Percentiles rank a stretch among this genome's conserved stretches.
Evolutionary conservation across 2,888 invertebrate species (phyloP).

Genomic region (Drosophila affinis): DNA sequence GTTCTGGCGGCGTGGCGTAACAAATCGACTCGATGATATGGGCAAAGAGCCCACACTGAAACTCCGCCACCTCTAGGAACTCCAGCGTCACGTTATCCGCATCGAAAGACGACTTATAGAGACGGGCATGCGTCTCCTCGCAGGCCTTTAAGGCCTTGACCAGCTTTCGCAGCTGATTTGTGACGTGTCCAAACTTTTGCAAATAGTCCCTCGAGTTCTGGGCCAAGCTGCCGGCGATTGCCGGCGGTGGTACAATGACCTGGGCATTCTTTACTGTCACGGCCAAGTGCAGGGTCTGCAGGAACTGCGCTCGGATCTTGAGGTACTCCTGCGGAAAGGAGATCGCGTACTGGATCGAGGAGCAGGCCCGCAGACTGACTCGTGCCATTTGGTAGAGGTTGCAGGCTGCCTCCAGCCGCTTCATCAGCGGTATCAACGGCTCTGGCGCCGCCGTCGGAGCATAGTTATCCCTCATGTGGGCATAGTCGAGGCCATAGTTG

Average conservation of each 20-base stretch:
- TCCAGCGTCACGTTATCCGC: slow-evolving; percentile 91
- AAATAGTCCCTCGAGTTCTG: slow-evolving; percentile 91
- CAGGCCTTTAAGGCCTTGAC: slow-evolving; percentile 88
- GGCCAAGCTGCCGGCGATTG: slow-evolving; percentile 93
- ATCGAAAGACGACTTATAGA: slow-evolving; percentile 93
- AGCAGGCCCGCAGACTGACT: slow-evolving; percentile 84
- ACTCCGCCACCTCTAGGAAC: slow-evolving; percentile 87
- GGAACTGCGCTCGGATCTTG: slow-evolving; percentile 89
- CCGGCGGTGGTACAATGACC: slow-evolving; percentile 96
- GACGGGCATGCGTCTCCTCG: slow-evolving; percentile 89
- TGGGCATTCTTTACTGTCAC: slow-evolving; percentile 84
- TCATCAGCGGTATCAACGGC: slow-evolving; percentile 84
- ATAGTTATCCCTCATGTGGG: slow-evolving; percentile 82
- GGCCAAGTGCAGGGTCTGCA: slow-evolving; percentile 86
- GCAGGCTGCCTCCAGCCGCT: slow-evolving; percentile 85
- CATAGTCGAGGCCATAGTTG: slow-evolving; percentile 85
- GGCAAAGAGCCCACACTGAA: slow-evolving; percentile 82
- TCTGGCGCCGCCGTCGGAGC: slow-evolving; percentile 63
- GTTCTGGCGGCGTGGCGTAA: slow-evolving; percentile 83
- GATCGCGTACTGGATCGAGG: slow-evolving; percentile 84
- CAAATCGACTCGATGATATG: slow-evolving; percentile 83
- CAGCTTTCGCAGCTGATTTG: slow-evolving; percentile 90
- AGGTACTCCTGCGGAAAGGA: slow-evolving; percentile 91
- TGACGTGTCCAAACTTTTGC: slow-evolving; percentile 91
- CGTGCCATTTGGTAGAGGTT: slow-evolving; percentile 88